Percentiles rank a stretch among this genome's conserved stretches.
Evolutionary conservation across 2,888 invertebrate species (phyloP).

Genomic region (Yponomeuta malinellus): DNA sequence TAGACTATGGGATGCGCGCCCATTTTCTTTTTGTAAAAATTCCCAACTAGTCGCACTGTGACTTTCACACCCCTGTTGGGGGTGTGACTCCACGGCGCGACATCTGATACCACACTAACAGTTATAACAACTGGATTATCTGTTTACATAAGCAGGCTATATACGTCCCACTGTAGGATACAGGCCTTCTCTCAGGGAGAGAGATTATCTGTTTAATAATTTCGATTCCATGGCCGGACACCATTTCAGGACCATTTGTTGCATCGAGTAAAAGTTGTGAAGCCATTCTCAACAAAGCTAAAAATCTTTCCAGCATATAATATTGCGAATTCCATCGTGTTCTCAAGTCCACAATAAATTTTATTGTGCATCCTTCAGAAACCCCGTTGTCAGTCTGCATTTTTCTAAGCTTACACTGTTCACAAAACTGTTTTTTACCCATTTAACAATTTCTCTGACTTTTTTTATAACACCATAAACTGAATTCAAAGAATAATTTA

Average conservation of each 20-base stretch:
- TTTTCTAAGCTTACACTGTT: conserved; percentile 16
- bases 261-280: conserved; percentile 20
- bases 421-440: conserved; percentile 16
- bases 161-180: not conserved
- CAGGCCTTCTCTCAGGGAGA: too few relatives aligned
- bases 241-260: conserved; percentile 20
- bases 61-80: too few relatives aligned
- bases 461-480: conserved; percentile 12
- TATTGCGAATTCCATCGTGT: conserved; percentile 19
- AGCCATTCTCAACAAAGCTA: conserved; percentile 20
- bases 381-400: conserved; percentile 14
- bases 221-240: conserved; percentile 18
- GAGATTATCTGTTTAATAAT: conserved; percentile 16
- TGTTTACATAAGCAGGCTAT: too few relatives aligned
- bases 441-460: conserved; percentile 13
- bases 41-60: too few relatives aligned
- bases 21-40: too few relatives aligned
- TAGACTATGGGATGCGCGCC: too few relatives aligned
- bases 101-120: too few relatives aligned
- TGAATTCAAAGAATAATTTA: conserved; percentile 9
- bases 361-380: conserved; percentile 10
- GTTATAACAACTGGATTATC: too few relatives aligned
- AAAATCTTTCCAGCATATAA: conserved; percentile 18
- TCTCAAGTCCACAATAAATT: conserved; percentile 18
- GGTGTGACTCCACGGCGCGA: too few relatives aligned